A percentile compares a stretch with the other conserved stretches of the same genome.
These are phyloP conservation scores for Scaptodrosophila lebanonensis DNA, from an alignment of 1,140 invertebrate genomes.

Conservation along the genomic window DNA sequence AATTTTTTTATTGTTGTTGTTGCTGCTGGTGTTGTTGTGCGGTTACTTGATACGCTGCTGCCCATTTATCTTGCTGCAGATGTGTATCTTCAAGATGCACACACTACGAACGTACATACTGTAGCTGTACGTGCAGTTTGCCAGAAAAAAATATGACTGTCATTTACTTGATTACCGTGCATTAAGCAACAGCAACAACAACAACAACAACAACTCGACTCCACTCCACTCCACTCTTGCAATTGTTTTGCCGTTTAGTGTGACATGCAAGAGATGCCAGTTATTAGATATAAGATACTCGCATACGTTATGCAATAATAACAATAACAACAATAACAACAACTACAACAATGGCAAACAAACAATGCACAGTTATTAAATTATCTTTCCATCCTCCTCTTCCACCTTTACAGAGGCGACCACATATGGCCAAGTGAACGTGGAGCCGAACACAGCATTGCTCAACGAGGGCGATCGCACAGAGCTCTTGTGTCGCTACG, in stretches of 20 bases:
- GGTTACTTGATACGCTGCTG: background rate
- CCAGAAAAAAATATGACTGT: conserved; percentile 29
- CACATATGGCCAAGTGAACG: conserved; percentile 63
- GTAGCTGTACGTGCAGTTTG: conserved; percentile 35
- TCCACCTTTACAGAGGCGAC: conserved; percentile 56
- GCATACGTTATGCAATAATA: no score
- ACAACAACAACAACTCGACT: no score
- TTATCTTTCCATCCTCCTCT: conserved; percentile 2
- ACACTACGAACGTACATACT: no score
- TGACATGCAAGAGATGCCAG: no score
- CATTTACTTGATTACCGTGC: conserved; percentile 40
- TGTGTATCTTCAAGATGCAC: conserved; percentile 53
- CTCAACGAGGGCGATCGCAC: conserved; percentile 77
- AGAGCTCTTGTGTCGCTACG: conserved; percentile 77
- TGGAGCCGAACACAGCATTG: conserved; percentile 67
- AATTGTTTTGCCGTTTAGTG: no score
- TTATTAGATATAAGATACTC: conserved; percentile 18
- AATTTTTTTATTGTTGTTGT: background rate
- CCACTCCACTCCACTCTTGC: no score
- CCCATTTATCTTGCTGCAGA: conserved; percentile 4
- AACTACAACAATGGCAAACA: conserved; percentile 38
- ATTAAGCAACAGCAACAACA: conserved; percentile 25
- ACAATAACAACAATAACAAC: conserved; percentile 32
- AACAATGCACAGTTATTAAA: conserved; percentile 7
- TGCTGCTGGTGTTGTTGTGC: conserved; percentile 2